phyloP scores from a whole-genome alignment of 2,113 vertebrate species.

The Pygoscelis antarcticus region DNA sequence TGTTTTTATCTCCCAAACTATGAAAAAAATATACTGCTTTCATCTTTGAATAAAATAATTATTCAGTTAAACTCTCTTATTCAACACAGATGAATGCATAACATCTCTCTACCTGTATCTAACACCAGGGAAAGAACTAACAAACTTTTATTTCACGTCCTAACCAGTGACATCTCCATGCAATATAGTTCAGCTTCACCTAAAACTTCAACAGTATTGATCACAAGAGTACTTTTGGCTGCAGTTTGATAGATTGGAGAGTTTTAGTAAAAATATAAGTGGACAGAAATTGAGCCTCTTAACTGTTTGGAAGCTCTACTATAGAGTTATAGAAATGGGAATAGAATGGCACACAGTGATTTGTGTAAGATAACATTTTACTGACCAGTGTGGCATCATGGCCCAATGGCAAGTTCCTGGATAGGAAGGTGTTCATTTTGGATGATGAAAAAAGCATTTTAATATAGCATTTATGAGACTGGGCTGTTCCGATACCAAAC shows the following conservation, averaged over 20 bases:
- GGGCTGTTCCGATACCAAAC: neutral
- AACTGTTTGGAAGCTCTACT: neutral
- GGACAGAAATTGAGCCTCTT: neutral
- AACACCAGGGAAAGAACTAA: neutral
- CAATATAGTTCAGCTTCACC: neutral
- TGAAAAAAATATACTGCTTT: neutral
- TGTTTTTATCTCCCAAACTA: neutral
- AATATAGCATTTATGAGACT: neutral
- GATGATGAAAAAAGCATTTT: neutral
- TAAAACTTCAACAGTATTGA: neutral
- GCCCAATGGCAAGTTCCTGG: neutral
- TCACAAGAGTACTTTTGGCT: neutral
- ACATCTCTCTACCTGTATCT: neutral
- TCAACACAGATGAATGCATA: neutral
- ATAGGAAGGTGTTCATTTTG: neutral
- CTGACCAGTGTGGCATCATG: neutral
- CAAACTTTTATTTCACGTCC: neutral
- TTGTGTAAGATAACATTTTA: neutral
- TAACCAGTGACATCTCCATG: neutral
- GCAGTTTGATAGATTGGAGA: neutral
- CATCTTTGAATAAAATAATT: neutral
- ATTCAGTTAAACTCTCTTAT: neutral
- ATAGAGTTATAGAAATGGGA: neutral
- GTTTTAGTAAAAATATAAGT: neutral
- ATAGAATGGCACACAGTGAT: neutral